Evolutionary conservation across 1,140 invertebrate genomes (phyloP).

Genomic region (Dendroctonus valens): DNA sequence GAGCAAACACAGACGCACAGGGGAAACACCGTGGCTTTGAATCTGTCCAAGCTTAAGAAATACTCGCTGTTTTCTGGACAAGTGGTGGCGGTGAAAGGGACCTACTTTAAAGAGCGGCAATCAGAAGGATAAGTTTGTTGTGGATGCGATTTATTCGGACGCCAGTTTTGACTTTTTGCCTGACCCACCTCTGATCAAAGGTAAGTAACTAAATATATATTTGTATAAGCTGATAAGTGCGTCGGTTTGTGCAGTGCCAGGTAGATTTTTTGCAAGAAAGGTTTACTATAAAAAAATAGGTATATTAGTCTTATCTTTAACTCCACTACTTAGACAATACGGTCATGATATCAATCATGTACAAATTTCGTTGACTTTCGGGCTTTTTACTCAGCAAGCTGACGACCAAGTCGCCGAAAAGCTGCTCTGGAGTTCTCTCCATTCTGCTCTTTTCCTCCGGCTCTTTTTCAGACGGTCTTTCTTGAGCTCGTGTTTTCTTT

Average conservation of each 20-base stretch:
- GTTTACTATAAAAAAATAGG: too few relatives aligned
- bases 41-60: conserved; percentile 63
- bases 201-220: conserved; percentile 23
- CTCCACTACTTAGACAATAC: conserved; percentile 37
- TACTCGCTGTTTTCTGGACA: conserved; percentile 85
- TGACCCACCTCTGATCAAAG: conserved; percentile 24
- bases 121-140: conserved; percentile 66
- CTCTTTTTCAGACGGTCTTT: background rate
- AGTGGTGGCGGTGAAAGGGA: conserved; percentile 71
- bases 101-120: conserved; percentile 45
- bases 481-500: too few relatives aligned
- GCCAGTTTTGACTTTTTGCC: conserved; percentile 41
- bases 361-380: conserved; percentile 39
- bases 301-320: too few relatives aligned
- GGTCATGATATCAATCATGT: conserved; percentile 44
- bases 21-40: conserved; percentile 55
- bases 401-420: conserved; percentile 42
- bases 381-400: conserved; percentile 39
- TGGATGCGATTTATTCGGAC: conserved; percentile 62
- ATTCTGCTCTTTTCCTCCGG: background rate
- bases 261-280: too few relatives aligned
- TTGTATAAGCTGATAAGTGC: too few relatives aligned
- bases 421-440: conserved; percentile 34
- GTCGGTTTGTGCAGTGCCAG: too few relatives aligned
- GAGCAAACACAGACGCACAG: conserved; percentile 61